Evolutionary conservation across 1,140 invertebrate genomes (phyloP).

Genomic region (Cotesia vestalis): DNA sequence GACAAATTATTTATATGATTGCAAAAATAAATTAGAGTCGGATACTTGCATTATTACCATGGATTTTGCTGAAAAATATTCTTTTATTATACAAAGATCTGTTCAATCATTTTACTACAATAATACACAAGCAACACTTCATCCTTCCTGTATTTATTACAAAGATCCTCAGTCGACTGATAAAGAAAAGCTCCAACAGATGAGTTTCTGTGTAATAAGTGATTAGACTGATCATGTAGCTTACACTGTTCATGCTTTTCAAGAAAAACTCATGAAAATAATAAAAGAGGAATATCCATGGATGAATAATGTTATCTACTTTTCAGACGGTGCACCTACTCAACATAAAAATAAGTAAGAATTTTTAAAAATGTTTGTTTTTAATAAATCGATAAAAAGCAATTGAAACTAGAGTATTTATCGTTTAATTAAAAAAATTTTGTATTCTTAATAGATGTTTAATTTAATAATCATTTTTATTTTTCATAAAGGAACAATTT

Average conservation of each 20-base stretch:
- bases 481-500: background rate
- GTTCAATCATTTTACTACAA: conserved; percentile 39
- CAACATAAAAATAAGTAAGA: conserved; percentile 38
- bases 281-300: conserved; percentile 31
- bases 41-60: conserved; percentile 32
- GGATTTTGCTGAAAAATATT: conserved; percentile 35
- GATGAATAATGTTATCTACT: conserved; percentile 38
- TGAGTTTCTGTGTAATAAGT: conserved; percentile 34
- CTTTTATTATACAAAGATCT: conserved; percentile 34
- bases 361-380: background rate
- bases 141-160: conserved; percentile 33
- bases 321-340: conserved; percentile 34
- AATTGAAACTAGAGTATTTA: background rate
- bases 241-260: conserved; percentile 33
- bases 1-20: conserved; percentile 28
- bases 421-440: background rate
- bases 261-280: conserved; percentile 20
- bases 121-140: conserved; percentile 36
- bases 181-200: conserved; percentile 16
- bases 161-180: conserved; percentile 19
- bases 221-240: conserved; percentile 33
- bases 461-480: no score
- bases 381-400: no score
- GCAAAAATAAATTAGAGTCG: conserved; percentile 16
- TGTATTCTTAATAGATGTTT: no score